phyloP scores from a whole-genome alignment of 2,888 invertebrate species.

The Scaptomyza reducta region DNA sequence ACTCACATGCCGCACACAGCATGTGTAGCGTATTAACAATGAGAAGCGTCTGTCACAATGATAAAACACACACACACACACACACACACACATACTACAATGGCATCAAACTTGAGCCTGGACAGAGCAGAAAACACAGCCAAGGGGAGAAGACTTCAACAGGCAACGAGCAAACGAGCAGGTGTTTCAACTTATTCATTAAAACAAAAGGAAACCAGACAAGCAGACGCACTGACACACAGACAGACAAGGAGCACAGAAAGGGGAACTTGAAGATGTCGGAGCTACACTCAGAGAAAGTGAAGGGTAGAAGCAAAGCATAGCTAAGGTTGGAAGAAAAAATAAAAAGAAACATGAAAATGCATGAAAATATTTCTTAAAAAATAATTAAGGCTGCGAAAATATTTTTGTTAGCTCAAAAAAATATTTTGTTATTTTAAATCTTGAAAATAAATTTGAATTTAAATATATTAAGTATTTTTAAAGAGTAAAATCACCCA shows the following conservation, averaged over 20 bases:
- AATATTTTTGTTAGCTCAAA: too few relatives aligned
- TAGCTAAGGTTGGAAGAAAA: too few relatives aligned
- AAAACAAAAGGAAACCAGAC: constrained; percentile 68
- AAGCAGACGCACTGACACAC: constrained; percentile 28
- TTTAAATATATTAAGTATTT: neutral
- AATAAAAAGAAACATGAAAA: too few relatives aligned
- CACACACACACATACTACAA: constrained; percentile 46
- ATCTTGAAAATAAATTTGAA: too few relatives aligned
- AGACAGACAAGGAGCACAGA: constrained; percentile 15
- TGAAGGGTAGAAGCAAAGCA: too few relatives aligned
- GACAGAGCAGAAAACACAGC: constrained; percentile 18
- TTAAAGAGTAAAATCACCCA: neutral
- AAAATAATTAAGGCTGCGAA: too few relatives aligned
- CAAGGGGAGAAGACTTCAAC: constrained; percentile 43
- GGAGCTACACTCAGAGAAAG: neutral
- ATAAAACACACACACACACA: constrained; percentile 62
- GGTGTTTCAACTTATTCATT: constrained; percentile 77
- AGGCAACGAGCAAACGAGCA: constrained; percentile 59
- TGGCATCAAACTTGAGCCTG: constrained; percentile 55
- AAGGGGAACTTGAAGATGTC: constrained; percentile 26
- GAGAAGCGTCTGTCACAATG: constrained; percentile 40
- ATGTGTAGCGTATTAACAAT: constrained; percentile 56
- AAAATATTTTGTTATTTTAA: neutral
- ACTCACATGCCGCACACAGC: constrained; percentile 24
- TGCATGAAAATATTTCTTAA: too few relatives aligned